Conservation (phyloP, 2,888 invertebrate genomes). For the Drosophila nigricruria region DNA sequence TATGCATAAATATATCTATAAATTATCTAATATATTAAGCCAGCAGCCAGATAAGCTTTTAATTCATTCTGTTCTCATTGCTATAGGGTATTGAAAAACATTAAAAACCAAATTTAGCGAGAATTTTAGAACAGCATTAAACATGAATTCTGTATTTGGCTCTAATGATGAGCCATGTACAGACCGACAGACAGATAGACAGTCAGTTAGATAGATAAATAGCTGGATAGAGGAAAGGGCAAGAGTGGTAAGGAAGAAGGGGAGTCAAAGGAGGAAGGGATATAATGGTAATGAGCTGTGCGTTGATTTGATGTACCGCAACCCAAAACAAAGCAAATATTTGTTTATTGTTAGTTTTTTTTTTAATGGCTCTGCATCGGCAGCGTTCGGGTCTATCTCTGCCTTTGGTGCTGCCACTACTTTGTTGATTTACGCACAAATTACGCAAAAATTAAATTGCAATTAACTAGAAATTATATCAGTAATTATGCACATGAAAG, state of each 20-base stretch:
- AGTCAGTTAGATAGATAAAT: conserved; percentile 17
- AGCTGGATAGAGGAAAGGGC: not conserved
- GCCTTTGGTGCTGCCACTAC: not conserved
- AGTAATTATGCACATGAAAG: conserved; percentile 71
- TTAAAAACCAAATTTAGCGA: conserved; percentile 61
- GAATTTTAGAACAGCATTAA: conserved; percentile 46
- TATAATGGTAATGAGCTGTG: conserved; percentile 57
- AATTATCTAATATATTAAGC: not conserved
- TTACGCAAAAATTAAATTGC: conserved; percentile 69
- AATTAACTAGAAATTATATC: conserved; percentile 75
- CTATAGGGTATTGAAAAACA: conserved; percentile 23
- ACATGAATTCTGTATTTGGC: conserved; percentile 33
- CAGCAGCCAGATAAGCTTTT: not conserved
- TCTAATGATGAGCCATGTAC: conserved; percentile 52
- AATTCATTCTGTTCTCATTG: not conserved
- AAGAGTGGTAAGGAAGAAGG: not conserved
- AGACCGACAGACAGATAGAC: conserved; percentile 6
- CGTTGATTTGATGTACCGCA: conserved; percentile 58
- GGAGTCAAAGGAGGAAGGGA: no score
- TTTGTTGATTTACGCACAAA: conserved; percentile 40
- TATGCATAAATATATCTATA: not conserved
- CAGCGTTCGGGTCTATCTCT: not conserved
- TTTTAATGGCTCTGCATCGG: conserved; percentile 2
- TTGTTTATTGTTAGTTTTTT: conserved; percentile 37
- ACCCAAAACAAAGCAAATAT: conserved; percentile 42